Evolutionary conservation across 2,797 vertebrate genomes (phyloP).

Genomic region (Trachurus trachurus): DNA sequence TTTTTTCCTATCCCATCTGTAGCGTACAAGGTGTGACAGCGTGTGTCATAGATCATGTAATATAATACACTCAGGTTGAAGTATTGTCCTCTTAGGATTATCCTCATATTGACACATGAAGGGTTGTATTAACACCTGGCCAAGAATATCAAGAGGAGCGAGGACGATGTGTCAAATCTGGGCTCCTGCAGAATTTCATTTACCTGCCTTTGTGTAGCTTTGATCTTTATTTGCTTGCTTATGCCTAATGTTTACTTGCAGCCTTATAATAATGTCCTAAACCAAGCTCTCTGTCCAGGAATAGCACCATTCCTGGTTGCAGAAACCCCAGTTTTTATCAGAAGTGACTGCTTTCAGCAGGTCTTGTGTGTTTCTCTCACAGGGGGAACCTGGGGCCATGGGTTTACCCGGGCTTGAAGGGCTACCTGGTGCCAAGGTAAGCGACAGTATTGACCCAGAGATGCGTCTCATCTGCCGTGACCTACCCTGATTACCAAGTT

Average conservation of each 20-base stretch:
- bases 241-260: conserved; percentile 37
- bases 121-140: conserved; percentile 42
- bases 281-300: conserved; percentile 29
- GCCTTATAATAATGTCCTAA: conserved; percentile 40
- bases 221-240: conserved; percentile 49
- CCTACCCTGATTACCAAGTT: conserved; percentile 44
- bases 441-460: conserved; percentile 5
- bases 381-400: conserved; percentile 96
- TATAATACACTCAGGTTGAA: conserved; percentile 44
- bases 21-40: conserved; percentile 57
- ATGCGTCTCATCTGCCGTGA: conserved; percentile 30
- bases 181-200: conserved; percentile 48
- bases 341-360: conserved; percentile 27
- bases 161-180: conserved; percentile 29
- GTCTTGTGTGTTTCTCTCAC: conserved; percentile 68
- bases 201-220: conserved; percentile 35
- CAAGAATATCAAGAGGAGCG: conserved; percentile 24
- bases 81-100: conserved; percentile 53
- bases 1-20: conserved; percentile 47
- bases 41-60: conserved; percentile 54
- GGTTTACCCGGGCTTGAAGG: conserved; percentile 97
- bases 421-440: conserved; percentile 95
- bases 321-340: conserved; percentile 20
- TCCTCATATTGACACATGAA: conserved; percentile 49
- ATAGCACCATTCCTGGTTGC: conserved; percentile 9